Percentiles rank a stretch among this genome's conserved stretches.
These are phyloP conservation scores for Drosophila prosaltans DNA, from an alignment of 1,140 invertebrate species.

Conservation along the genomic window DNA sequence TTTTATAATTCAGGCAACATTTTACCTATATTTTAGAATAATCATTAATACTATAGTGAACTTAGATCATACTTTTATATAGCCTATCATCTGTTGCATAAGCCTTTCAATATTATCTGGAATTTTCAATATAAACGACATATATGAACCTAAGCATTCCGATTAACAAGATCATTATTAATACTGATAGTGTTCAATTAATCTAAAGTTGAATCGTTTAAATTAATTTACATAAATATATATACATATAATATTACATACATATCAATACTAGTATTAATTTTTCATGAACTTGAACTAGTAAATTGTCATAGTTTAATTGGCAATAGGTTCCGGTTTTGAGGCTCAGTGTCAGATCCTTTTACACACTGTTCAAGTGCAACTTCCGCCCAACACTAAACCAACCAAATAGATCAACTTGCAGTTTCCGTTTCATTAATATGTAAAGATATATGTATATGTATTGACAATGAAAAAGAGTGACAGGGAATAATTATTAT, in stretches of 20 bases:
- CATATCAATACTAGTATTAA: not conserved
- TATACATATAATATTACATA: not conserved
- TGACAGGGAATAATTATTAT: conserved; percentile 20
- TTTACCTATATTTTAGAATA: too few species aligned
- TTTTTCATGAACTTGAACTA: not conserved
- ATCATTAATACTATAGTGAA: too few species aligned
- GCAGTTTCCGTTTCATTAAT: conserved; percentile 15
- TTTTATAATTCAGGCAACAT: too few species aligned
- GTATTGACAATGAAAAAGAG: not conserved
- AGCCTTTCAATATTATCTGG: not conserved
- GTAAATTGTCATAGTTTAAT: not conserved
- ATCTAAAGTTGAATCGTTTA: conserved; percentile 2
- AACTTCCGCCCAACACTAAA: conserved; percentile 9
- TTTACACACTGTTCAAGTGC: conserved; percentile 1
- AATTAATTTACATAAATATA: conserved; percentile 5
- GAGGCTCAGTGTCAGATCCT: conserved; percentile 17
- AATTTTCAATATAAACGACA: not conserved
- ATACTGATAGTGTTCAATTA: not conserved
- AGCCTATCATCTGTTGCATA: too few species aligned
- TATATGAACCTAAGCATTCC: not conserved
- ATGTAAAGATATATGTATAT: not conserved
- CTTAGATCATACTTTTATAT: too few species aligned
- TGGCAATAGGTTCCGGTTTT: conserved; percentile 1
- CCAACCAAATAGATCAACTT: conserved; percentile 12
- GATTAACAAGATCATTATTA: not conserved